Percentiles rank a stretch among this genome's conserved stretches.
phyloP scores from a whole-genome alignment of 1,140 invertebrate species.

The Drosophila subpulchrella region DNA sequence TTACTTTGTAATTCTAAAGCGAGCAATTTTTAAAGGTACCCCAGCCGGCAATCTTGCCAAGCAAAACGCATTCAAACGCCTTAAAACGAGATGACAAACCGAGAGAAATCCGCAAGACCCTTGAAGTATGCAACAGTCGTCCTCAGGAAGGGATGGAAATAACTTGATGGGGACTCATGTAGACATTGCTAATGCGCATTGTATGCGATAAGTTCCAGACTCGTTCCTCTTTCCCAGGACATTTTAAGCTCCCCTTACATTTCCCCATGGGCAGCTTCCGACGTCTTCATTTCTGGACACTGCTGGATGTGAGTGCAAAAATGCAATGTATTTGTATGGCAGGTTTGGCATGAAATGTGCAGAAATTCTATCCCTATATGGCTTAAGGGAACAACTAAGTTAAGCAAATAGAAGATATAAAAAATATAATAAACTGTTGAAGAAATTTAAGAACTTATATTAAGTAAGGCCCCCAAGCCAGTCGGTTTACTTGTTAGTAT shows the following conservation, averaged over 20 bases:
- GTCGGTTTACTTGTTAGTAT: too few relatives aligned
- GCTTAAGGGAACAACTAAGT: not conserved
- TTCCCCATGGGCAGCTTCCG: constrained; percentile 21
- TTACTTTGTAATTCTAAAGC: too few relatives aligned
- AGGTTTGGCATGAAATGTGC: not conserved
- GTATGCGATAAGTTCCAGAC: constrained; percentile 54
- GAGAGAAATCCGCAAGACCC: not conserved
- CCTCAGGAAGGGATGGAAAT: constrained; percentile 42
- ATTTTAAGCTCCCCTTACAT: not conserved
- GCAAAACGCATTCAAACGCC: not conserved
- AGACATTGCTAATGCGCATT: constrained; percentile 62
- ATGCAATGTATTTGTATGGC: not conserved
- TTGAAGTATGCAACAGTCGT: constrained; percentile 50
- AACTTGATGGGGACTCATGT: constrained; percentile 54
- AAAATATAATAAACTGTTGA: too few relatives aligned
- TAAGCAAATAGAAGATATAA: too few relatives aligned
- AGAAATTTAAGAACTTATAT: too few relatives aligned
- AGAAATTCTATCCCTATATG: not conserved
- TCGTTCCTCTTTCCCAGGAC: not conserved
- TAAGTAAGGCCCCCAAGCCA: too few relatives aligned
- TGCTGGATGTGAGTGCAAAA: constrained; percentile 2
- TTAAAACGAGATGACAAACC: constrained; percentile 2
- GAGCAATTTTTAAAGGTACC: not conserved
- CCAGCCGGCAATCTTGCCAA: not conserved
- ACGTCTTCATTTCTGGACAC: constrained; percentile 23